Evolutionary conservation across 2,888 invertebrate species (phyloP), one percentile per base, ranked within the genome.

Genomic region (Drosophila kokeensis): DNA sequence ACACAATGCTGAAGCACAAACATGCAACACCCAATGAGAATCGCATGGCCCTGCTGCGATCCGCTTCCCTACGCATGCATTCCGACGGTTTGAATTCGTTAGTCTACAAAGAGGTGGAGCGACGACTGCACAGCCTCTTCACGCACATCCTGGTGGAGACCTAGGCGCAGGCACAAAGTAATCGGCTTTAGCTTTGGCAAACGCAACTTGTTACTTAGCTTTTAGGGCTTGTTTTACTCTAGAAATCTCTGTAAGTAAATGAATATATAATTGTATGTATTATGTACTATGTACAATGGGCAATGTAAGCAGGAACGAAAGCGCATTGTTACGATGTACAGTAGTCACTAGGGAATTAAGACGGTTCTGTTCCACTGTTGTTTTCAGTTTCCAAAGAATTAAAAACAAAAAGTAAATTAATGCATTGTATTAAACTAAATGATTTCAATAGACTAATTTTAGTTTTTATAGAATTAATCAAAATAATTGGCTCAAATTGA

Each of bases 1-100:
- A 96, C 90, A 95, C 95, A 38, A 96, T 96, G 96, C 91, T 96
- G 58, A 93, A 93, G 29, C 95, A 96, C 88, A 94, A 94, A 61
- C 94, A 95, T 70, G 95, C 95, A 83, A 84, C 88, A 30, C 95
- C 95, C 45, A 95, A 94, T 86, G 92, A 93, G n/a, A 93, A 94
- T 83, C 93, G 94, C 70, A 93, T 93, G 69, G 92, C 93, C 15
- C 91, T 94, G 40, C 82, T 95, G 3, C 89, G 91, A 54, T 93
- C 93, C 57, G 94, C 94, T 4, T 94, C 94, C 55, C 90, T 94
- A 54, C 93, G 94, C 55, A 95, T 94, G 87, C 90, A 93, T 48
- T 92, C 92, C 3, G 96, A 96, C 92, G 96, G 96, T 7, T 92
- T 96, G 30, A 96, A 94, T 90, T 94, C 95, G 13, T 91, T 96